Evolutionary conservation across 2,888 invertebrate genomes (phyloP), one percentile per base, ranked within the genome.

Genomic region (Lathronympha strigana): DNA sequence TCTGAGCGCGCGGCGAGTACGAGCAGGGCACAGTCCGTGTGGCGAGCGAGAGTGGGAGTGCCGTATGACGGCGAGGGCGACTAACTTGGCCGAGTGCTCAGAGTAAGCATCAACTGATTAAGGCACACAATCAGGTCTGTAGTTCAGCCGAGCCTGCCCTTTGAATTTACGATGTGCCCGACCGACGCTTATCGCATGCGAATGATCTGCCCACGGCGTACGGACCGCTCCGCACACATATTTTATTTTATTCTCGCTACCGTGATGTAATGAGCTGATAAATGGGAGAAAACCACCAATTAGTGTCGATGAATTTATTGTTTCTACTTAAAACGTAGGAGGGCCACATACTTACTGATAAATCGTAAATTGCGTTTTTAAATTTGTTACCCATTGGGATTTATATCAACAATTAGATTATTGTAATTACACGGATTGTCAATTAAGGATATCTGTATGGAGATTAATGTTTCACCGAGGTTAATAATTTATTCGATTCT

Each of bases 241-340:
- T 92, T 92, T 92, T 91, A 91, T 91, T 92, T 91, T 90, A 91
- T 91, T 92, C 91, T 89, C 91, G 90, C 92, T 92, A 91, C 92
- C 88, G 92, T 92, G 92, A 92, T 92, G 92, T 91, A 91, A 92
- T 92, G 92, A 92, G 90, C 91, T 90, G 92, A 92, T 92, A 92
- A 92, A 91, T 92, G 88, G 89, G 86, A 91, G 91, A 92, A 91
- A 92, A 92, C 92, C 91, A 91, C 92, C 92, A 92, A 92, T 92
- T 92, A 92, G 92, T 90, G 91, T 89, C 92, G 91, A 92, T 91
- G 90, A 92, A 91, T 91, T 92, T 92, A 92, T 92, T 92, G 91
- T 92, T 91, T 90, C 90, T 90, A 88, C 91, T 91, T 91, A 91
- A 90, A 90, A 86, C 90, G 90, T 90, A 88, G 91, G 90, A 89